Conservation (phyloP, 2,888 invertebrate species). For the Macaria liturata region DNA sequence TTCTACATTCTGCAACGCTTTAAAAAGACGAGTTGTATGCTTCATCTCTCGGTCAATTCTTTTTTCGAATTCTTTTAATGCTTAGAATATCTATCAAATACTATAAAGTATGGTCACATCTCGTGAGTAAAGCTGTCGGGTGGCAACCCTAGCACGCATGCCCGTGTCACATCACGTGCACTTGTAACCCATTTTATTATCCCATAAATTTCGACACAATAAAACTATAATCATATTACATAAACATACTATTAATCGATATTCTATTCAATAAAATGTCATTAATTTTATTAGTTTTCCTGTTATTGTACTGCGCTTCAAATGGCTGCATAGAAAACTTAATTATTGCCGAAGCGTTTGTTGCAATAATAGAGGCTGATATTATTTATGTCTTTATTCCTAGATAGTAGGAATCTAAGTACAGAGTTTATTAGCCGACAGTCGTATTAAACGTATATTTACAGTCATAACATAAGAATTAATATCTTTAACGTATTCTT, state of each 20-base stretch:
- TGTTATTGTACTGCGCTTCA: slow-evolving; percentile 28
- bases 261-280: slow-evolving; percentile 27
- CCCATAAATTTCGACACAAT: slow-evolving; percentile 34
- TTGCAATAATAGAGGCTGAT: slow-evolving; percentile 22
- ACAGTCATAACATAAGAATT: too few relatives aligned
- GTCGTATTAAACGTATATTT: too few relatives aligned
- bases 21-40: too few relatives aligned
- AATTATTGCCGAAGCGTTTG: slow-evolving; percentile 24
- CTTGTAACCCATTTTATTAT: slow-evolving; percentile 35
- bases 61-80: too few relatives aligned
- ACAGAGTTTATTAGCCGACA: too few relatives aligned
- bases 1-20: too few relatives aligned
- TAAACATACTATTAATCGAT: slow-evolving; percentile 32
- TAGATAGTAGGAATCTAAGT: too few relatives aligned
- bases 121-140: slow-evolving; percentile 5
- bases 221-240: slow-evolving; percentile 33
- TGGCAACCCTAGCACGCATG: slow-evolving; percentile 18
- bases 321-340: slow-evolving; percentile 18
- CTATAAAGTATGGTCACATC: too few relatives aligned
- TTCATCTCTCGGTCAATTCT: too few relatives aligned
- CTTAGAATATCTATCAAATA: too few relatives aligned
- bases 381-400: slow-evolving; percentile 24
- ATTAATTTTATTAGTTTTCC: slow-evolving; percentile 34
- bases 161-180: slow-evolving; percentile 31
- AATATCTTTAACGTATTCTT: too few relatives aligned